phyloP scores from a whole-genome alignment of 2,888 invertebrate species.

The Clivina fossor region DNA sequence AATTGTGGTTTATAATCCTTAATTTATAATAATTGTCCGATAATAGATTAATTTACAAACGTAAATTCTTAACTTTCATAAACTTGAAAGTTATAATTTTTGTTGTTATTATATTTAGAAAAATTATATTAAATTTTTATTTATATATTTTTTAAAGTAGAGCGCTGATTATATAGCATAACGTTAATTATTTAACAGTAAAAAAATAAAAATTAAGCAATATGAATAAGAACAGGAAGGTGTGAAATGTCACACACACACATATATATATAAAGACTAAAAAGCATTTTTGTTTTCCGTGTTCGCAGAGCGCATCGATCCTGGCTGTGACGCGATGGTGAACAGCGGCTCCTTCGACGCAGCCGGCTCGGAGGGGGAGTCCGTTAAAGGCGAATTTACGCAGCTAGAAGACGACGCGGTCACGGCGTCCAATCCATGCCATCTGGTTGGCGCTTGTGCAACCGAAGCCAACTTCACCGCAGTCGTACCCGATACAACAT shows the following conservation, averaged over 20 bases:
- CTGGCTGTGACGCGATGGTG: slow-evolving; percentile 44
- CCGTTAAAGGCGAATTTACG: slow-evolving; percentile 43
- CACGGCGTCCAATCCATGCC: slow-evolving; percentile 43
- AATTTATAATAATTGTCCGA: too few species aligned
- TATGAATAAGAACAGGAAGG: too few species aligned
- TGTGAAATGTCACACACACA: neutral
- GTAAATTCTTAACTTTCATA: too few species aligned
- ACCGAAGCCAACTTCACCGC: slow-evolving; percentile 43
- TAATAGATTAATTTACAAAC: too few species aligned
- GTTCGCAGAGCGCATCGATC: slow-evolving; percentile 27
- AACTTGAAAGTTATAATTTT: too few species aligned
- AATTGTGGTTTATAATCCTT: too few species aligned
- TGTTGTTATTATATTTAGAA: too few species aligned
- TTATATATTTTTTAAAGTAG: too few species aligned
- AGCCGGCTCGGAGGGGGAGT: slow-evolving; percentile 42
- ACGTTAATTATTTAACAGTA: too few species aligned
- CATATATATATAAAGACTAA: slow-evolving; percentile 1
- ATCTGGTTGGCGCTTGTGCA: slow-evolving; percentile 41
- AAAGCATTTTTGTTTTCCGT: slow-evolving; percentile 15
- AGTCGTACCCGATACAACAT: slow-evolving; percentile 36
- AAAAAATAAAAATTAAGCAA: too few species aligned
- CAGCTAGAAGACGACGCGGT: slow-evolving; percentile 42
- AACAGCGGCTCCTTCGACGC: slow-evolving; percentile 50
- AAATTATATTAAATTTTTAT: too few species aligned
- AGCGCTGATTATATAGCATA: too few species aligned